These are phyloP conservation scores for Heterochromis multidens DNA, from an alignment of 2,113 vertebrate species.

Conservation along the genomic window DNA sequence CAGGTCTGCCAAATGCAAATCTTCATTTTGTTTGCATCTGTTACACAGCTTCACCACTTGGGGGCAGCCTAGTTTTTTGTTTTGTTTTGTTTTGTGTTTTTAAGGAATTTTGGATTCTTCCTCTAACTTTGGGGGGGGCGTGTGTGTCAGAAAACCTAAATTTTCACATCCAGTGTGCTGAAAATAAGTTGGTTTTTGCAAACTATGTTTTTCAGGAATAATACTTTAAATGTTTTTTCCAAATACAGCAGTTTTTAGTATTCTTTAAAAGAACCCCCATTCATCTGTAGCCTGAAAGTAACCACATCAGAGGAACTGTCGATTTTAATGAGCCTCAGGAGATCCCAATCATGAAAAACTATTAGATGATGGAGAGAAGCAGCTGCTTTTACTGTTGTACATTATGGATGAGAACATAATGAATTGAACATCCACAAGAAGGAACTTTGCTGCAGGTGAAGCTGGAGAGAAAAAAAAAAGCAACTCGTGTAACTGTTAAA, in stretches of 20 bases:
- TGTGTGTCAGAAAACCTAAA: no score
- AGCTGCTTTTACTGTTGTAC: not conserved
- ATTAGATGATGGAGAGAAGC: not conserved
- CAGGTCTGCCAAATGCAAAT: not conserved
- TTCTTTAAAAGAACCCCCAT: not conserved
- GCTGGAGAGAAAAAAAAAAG: not conserved
- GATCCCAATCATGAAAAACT: not conserved
- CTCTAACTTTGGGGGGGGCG: not conserved
- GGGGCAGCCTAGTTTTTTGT: conserved; percentile 4
- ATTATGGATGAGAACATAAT: not conserved
- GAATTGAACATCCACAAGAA: not conserved
- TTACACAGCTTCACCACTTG: conserved; percentile 10
- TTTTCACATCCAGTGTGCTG: not conserved
- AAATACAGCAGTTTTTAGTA: not conserved
- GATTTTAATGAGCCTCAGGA: not conserved
- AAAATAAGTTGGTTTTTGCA: not conserved
- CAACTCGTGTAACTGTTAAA: not conserved
- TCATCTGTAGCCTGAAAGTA: not conserved
- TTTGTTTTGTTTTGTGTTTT: not conserved
- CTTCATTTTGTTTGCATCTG: not conserved
- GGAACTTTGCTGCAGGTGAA: not conserved
- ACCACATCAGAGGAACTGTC: not conserved
- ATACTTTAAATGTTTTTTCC: not conserved
- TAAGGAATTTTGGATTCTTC: not conserved
- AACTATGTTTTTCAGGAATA: not conserved